Evolutionary conservation across 2,888 invertebrate species (phyloP), one percentile per base, ranked within the genome.

Genomic region (Notodonta ziczac): DNA sequence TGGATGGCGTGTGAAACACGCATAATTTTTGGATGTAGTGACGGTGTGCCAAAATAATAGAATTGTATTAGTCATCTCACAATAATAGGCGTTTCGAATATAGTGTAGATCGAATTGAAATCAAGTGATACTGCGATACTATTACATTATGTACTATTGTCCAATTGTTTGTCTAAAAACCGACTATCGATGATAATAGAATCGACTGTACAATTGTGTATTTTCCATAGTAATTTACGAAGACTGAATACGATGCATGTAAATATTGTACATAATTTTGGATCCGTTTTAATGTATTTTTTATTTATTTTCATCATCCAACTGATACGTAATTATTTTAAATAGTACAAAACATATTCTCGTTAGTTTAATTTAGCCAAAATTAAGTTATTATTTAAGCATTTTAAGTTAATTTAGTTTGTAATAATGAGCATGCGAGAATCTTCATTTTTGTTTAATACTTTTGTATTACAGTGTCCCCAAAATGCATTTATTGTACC

Each of bases 401-500:
- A 74, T 69, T 67, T 73, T 72, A 65, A 57, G 42, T 65, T 65
- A 65, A 58, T 57, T 67, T 70, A 66, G 63, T 57, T 59, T 65
- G 63, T 59, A 69, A 67, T 60, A 58, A 72, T 68, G 66, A 62
- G 69, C 72, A 70, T 73, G 63, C 65, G 66, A 67, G 60, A 70
- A 67, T 62, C 56, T 66, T 69, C 40, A 39, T 14, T 16, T 70
- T 76, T n/a, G 75, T 79, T 75, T 68, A 75, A 77, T 82, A 84
- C 72, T 82, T 82, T 84, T 87, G 77, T 88, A 85, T 82, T 84
- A 82, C 81, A 81, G 82, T 83, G 76, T 84, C 80, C 80, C 77
- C 82, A 70, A 81, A 83, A 86, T 85, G 91, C 91, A 91, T 91
- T 91, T 90, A 90, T 80, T 82, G 78, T 77, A 78, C 62, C 63